These are phyloP conservation scores for Daubentonia madagascariensis DNA, from an alignment of 2,113 vertebrate species.

Conservation along the genomic window DNA sequence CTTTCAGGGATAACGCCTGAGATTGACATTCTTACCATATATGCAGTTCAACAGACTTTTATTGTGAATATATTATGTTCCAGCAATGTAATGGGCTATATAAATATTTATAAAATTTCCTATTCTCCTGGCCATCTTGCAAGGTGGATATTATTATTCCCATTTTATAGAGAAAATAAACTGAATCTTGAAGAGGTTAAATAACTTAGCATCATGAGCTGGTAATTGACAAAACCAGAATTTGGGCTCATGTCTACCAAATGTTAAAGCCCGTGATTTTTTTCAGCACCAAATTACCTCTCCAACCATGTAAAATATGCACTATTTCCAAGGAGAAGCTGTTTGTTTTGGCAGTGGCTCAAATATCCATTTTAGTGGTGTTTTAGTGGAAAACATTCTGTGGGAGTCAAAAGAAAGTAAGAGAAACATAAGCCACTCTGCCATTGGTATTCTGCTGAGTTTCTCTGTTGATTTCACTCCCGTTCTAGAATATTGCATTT, in stretches of 20 bases:
- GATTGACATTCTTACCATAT: conserved; percentile 42
- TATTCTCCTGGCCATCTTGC: background rate
- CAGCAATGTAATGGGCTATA: background rate
- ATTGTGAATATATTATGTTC: conserved; percentile 53
- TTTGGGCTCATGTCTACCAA: background rate
- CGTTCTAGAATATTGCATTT: conserved; percentile 73
- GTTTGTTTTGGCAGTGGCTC: conserved; percentile 34
- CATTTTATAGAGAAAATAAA: conserved; percentile 37
- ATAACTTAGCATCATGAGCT: background rate
- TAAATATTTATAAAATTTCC: conserved; percentile 44
- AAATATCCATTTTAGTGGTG: conserved; percentile 40
- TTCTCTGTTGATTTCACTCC: conserved; percentile 51
- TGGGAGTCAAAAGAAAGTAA: conserved; percentile 40
- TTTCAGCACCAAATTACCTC: background rate
- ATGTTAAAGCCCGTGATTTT: conserved; percentile 20
- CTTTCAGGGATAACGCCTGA: conserved; percentile 44
- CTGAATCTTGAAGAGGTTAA: conserved; percentile 14
- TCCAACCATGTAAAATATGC: conserved; percentile 6
- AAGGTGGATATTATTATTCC: background rate
- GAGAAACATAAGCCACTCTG: conserved; percentile 52
- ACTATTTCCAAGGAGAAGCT: conserved; percentile 10
- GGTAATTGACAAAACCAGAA: conserved; percentile 36
- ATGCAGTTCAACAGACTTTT: conserved; percentile 49
- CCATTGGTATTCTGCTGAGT: conserved; percentile 69
- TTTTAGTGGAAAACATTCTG: conserved; percentile 53